Conservation (phyloP, 2,113 vertebrate genomes). For the Muscicapa adusta region DNA sequence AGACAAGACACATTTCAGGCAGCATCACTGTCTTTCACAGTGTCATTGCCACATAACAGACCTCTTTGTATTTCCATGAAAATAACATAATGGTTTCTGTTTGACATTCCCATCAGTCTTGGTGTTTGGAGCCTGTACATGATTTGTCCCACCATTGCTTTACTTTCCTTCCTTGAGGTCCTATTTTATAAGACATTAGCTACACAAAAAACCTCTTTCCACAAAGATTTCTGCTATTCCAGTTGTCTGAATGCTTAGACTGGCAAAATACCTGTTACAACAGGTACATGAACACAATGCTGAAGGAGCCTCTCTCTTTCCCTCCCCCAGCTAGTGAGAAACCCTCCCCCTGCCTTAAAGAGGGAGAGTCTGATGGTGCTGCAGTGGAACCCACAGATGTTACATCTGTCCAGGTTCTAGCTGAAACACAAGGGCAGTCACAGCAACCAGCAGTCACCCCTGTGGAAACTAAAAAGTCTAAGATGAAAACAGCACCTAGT, state of each 20-base stretch:
- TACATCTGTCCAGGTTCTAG: too few species aligned
- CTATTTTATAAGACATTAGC: not conserved
- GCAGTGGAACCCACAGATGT: too few species aligned
- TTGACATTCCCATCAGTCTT: not conserved
- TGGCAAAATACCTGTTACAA: not conserved
- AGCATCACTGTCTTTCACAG: not conserved
- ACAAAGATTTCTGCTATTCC: not conserved
- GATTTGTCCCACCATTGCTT: not conserved
- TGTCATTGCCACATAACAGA: not conserved
- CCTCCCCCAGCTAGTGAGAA: too few species aligned
- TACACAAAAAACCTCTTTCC: not conserved
- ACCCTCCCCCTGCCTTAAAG: too few species aligned
- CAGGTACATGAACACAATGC: fast-evolving
- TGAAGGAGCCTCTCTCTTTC: not conserved
- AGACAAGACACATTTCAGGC: not conserved
- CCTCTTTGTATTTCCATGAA: not conserved
- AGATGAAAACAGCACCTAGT: too few species aligned
- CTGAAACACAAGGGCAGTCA: too few species aligned
- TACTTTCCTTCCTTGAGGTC: not conserved
- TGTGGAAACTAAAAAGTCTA: too few species aligned
- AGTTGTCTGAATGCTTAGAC: not conserved
- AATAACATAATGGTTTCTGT: fast-evolving
- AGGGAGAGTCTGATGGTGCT: too few species aligned
- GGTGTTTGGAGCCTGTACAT: not conserved
- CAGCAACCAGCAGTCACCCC: too few species aligned